Base-by-base conservation (phyloP, 2,797 vertebrate genomes). In the Pempheris klunzingeri region DNA sequence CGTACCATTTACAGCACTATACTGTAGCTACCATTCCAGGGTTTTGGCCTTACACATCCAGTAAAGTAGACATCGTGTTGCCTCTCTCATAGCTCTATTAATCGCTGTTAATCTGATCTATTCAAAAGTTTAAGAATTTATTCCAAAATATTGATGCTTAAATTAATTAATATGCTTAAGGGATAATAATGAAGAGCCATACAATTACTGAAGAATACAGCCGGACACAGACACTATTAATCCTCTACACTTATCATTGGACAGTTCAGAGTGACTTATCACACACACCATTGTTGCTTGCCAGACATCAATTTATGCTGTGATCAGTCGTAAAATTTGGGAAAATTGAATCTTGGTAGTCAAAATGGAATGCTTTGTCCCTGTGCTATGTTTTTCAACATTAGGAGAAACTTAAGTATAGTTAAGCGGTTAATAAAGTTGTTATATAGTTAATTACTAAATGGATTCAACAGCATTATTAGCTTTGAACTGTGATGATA, bases 241-340 rank as follows among this genome's bases (percentile, higher is more conserved):
- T 24, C 20, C 26, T 14, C 13, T 59, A 28, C 24, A 60, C 18
- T 60, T 61, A 7, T 28, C 66, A 52, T 30, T 44, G n/a, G 1
- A 46, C 32, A 36, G 36, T 15, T 63, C 52, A 61, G 28, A 44
- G 13, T 46, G 28, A 38, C 11, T 43, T 41, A 67, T 68, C 22
- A 11, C 15, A 44, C 34, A 47, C 0, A 36, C 49, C 20, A 63
- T 8, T 43, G 28, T 34, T 28, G 63, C 57, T 61, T 55, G 2
- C 38, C 59, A 55, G 59, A 30, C 71, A 43, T 30, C 36, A 65
- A 58, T 47, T 26, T 32, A 41, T 7, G n/a, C 41, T 50, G 28
- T 62, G 22, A 53, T 17, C 24, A 41, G 38, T 1, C 28, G 17
- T 12, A 32, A 7, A 9, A 18, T n/a, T 22, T 74, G 4, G 22